Evolutionary conservation across 2,888 invertebrate genomes (phyloP), one percentile per base, ranked within the genome.

Genomic region (Xylocampa areola): DNA sequence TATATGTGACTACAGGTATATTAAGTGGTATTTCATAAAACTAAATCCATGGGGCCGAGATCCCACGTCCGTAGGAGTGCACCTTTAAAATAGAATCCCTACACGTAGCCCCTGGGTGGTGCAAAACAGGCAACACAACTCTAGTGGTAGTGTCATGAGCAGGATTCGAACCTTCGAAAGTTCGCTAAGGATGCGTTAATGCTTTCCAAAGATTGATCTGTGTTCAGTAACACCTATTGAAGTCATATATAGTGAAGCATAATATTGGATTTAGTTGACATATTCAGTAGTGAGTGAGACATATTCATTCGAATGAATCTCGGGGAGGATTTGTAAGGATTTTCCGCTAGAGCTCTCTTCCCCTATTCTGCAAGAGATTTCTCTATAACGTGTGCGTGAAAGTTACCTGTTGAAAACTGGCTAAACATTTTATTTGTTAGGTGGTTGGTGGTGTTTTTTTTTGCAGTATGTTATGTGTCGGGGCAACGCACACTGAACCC

Each of bases 261-360:
- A 21, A 25, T 66, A 65, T 65, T 66, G 59, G 55, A 57, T 53
- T 51, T 49, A 23, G 54, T 16, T 27, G 27, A 35, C 44, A 63
- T 68, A 35, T 63, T 54, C 44, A 65, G 29, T 30, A 41, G 11
- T 19, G 5, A 13, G 4, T n/a, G 23, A 35, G 25, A 25, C 37
- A 27, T 41, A 49, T 69, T 64, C 41, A 64, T 37, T 44, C 55
- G 19, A 17, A 45, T 29, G 39, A 63, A 49, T 41, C 19, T 40
- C 32, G 30, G 45, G 6, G 45, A 61, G 32, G 69, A 49, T 69
- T 19, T 48, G 32, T 69, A 44, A 16, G 65, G 65, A 69, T 65
- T 63, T 65, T 64, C 39, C 36, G 37, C 36, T 44, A 45, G 47
- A 64, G 63, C 63, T 33, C 29, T 23, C 8, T 23, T 29, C 19